Base-by-base conservation (phyloP, 2,888 invertebrate species). In the Hirtodrosophila cameraria region DNA sequence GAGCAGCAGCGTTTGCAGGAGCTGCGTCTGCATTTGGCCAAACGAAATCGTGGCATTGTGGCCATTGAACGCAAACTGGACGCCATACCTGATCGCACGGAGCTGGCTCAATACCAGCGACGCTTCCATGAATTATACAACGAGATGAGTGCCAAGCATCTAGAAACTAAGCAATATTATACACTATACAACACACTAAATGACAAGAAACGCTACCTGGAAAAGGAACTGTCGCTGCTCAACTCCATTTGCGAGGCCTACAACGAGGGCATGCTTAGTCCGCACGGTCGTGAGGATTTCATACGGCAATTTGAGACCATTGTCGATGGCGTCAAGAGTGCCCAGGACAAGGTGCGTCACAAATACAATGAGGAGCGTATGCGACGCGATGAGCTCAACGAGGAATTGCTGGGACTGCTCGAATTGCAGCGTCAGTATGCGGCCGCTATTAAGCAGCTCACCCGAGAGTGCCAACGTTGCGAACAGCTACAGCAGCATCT, bases 81-180 rank as follows among this genome's bases (percentile, higher is more conserved):
- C 89, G 97, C 97, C 85, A 94, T 98, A 53, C 99, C 99, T 0
- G 96, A 97, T 25, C 93, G 97, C 60, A 96, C 97, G 0, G 99
- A 99, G 89, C 92, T 99, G 49, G 94, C 96, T 48, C 99, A 99
- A 89, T 99, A 99, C 90, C 98, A 99, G 90, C 94, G 96, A 85
- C 92, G 99, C 79, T 99, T 99, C 90, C 93, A 99, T 84, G 99
- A 99, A 91, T 93, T 99, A 6, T 98, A 98, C 88, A 97, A 97
- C 92, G 98, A 96, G 94, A 96, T 99, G 88, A 96, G 97, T 65
- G 95, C 96, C 20, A 98, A 97, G 87, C 98, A 99, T 90, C 95
- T 96, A 89, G 98, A 99, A 93, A 99, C 99, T 0, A 99, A 99
- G 91, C 98, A 99, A 92, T 98, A 97, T 92, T 99, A 96, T 90